Evolutionary conservation across 2,113 vertebrate genomes (phyloP).

Genomic region (Seriola rivoliana): DNA sequence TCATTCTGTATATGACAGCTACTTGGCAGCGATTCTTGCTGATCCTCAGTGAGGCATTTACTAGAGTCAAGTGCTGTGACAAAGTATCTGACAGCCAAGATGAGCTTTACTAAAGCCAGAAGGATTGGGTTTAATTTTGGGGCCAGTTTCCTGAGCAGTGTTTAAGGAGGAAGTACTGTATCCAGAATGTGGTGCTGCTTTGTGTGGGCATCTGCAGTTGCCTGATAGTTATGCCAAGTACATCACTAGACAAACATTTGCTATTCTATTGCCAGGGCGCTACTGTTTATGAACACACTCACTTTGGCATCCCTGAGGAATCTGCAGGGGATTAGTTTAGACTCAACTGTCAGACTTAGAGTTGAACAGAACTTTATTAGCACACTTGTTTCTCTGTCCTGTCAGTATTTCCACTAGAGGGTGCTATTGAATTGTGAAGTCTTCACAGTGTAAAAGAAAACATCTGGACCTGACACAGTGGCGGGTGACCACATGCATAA

Average conservation of each 20-base stretch:
- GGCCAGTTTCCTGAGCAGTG: neutral
- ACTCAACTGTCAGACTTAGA: too few species aligned
- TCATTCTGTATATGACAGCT: neutral
- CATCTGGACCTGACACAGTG: neutral
- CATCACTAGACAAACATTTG: neutral
- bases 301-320: too few species aligned
- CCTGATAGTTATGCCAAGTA: neutral
- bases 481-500: neutral
- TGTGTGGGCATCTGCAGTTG: neutral
- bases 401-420: constrained; percentile 38
- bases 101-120: neutral
- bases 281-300: neutral
- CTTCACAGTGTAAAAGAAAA: neutral
- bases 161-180: neutral
- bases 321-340: neutral
- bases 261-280: neutral
- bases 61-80: neutral
- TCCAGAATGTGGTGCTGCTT: neutral
- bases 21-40: neutral
- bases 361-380: too few species aligned
- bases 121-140: neutral
- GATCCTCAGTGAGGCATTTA: neutral
- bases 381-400: neutral
- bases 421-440: neutral
- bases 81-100: neutral